Evolutionary conservation across 1,140 invertebrate genomes (phyloP), one percentile per base, ranked within the genome.

Genomic region (Pseudomyrmex gracilis): DNA sequence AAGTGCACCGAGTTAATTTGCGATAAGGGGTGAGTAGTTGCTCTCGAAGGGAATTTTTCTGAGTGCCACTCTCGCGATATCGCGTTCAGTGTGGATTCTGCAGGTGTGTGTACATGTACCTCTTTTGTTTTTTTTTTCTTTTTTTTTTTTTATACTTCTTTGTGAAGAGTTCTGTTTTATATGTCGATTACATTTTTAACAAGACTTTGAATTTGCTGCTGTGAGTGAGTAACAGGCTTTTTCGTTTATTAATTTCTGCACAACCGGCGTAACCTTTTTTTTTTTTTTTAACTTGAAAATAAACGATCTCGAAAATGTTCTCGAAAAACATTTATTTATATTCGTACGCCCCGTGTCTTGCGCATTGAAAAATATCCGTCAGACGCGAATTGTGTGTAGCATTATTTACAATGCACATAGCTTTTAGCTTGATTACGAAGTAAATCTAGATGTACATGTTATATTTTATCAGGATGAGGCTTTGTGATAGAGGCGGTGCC

Each of bases 351-450:
- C 34, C 34, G 5, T 20, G 1, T 47, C 10, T 24, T 15, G 17
- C 43, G 24, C 34, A 15, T 67, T 9, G 53, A 57, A 34, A 70
- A 24, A 49, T 24, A 78, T 78, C 2, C 13, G 8, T 2, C 45
- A 10, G 13, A 24, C 22, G 51, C 12, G 5, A 34, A 58, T 58
- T 64, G 13, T 51, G 2, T 49, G 43, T 12, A 13, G 43, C 53
- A 71, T 80, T 22, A 47, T 47, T 80, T 58, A 34, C 15, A 15
- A 77, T 43, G 51, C 8, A 8, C 45, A 13, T 45, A 9, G 53
- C 66, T 80, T 60, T 80, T 71, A 80, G 53, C 43, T 80, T 80
- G 53, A 78, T 70, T 70, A 70, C 17, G 53, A 10, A 43, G 7
- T 60, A 12, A 58, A 70, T 71, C n/a, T 47, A 53, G 66, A 80